Evolutionary conservation across 2,797 vertebrate species (phyloP), one percentile per base, ranked within the genome.

Genomic region (Muscicapa striata): DNA sequence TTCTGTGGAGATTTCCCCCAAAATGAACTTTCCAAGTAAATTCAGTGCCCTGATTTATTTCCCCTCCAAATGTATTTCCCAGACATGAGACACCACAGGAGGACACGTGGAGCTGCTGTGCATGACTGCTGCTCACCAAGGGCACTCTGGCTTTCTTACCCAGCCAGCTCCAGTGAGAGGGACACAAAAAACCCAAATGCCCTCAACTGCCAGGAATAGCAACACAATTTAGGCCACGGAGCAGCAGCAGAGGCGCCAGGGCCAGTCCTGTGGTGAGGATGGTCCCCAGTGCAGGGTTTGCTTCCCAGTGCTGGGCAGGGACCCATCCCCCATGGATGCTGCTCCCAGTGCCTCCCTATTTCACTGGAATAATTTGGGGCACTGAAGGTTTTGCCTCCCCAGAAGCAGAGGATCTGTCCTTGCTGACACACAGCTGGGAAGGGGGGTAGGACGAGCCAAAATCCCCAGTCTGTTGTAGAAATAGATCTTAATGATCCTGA

Each of bases 191-290:
- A 13, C 41, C 64, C 82, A 30, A 73, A 30, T 19, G 91, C 52
- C 87, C 88, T 93, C 26, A 0, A 1, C 41, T 64, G 69, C 93
- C 91, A 49, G 48, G 95, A 96, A 95, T 91, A 96, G 93, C 84
- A 94, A 13, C 4, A 8, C 75, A 93, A 95, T 95, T 77, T 3
- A 89, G 96, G 95, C 34, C 95, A 91, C 0, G 3, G 88, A 95
- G 79, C 85, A 59, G 87, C 64, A 91, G 76, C 82, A 29, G 79
- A 1, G 2, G 72, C 0, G 0, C 64, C 1, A 1, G 84, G 89
- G 55, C 55, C 0, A 0, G 54, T 51, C 58, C 81, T 64, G 55
- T 2, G 3, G 6, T 3, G 21, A 41, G 79, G 75, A 61, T 29
- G 54, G 13, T 63, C 59, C 34, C 51, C 63, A 73, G 22, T 0